Evolutionary conservation across 2,888 invertebrate genomes (phyloP), one percentile per base, ranked within the genome.

Genomic region (Drosophila meridionalis): DNA sequence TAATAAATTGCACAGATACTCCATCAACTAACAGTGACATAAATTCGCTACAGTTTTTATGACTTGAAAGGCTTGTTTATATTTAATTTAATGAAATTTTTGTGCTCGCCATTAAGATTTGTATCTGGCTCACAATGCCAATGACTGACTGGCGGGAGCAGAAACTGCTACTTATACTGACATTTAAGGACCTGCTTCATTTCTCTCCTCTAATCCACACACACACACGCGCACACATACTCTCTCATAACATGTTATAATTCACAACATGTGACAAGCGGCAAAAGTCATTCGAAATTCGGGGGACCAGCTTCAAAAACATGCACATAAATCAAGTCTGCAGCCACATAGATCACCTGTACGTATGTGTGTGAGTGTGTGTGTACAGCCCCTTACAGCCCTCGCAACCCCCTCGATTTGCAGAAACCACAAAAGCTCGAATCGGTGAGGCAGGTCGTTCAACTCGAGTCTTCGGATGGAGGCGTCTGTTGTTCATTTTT

Each of bases 321-420:
- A 76, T 69, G 68, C 55, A 59, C 70, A 80, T 87, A 83, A 88
- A 83, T 83, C 70, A 88, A 73, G 64, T 72, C 62, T 65, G 58
- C 26, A 68, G 56, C 11, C 66, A 70, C 80, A 77, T 83, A 87
- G 82, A 87, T 83, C 83, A 85, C 63, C 50, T 73, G 60, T 38
- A 45, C 52, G 59, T 42, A 57, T 34, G 7, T 36, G 42, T n/a
- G 20, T 47, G 45, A 11, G 5, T 8, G 8, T n/a, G 42, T n/a
- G 42, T 42, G 42, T 6, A n/a, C 53, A 66, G 32, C 32, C 28
- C 20, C 32, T n/a, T 38, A 30, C 38, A 14, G 20, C 14, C 34
- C 38, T n/a, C 56, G n/a, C 50, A 30, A 45, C 30, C 6, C 40
- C 55, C 55, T 8, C 9, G 9, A 42, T 64, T 34, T 50, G 64